Evolutionary conservation across 2,888 invertebrate genomes (phyloP), one percentile per base, ranked within the genome.

Genomic region (Rhynchonema sp.): DNA sequence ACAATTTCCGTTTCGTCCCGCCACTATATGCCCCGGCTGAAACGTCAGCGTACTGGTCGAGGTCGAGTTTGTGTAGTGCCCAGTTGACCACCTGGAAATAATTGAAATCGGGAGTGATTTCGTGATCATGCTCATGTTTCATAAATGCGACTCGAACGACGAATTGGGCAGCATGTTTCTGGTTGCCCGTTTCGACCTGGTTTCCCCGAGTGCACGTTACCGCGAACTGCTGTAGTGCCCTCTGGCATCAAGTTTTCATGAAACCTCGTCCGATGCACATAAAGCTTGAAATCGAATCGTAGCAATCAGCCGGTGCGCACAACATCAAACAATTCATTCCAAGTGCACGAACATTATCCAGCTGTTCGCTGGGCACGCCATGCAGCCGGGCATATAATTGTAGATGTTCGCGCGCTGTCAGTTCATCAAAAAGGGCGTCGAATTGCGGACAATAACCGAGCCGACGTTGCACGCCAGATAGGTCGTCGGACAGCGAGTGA

Each of bases 371-470:
- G 0, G 75, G 76, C 54, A 83, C 73, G 0, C 84, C 84, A 22
- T 82, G 79, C 63, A 84, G 74, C 52, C 81, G 67, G 27, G 80
- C 79, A 72, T 81, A 84, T 66, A 84, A 38, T 75, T 75, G 74
- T 28, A 84, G 71, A 2, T 80, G 82, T 72, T 84, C 83, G 30
- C 82, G 78, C 0, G 83, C 84, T 0, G 84, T 82, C 66, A 84
- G 74, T 72, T 83, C 81, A n/a, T 79, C 80, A 62, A 83, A 78
- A 26, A 84, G 70, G 0, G 82, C 84, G 72, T 84, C 83, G 70
- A 84, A 84, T 72, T 84, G 84, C 3, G 84, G 84, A 68, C 84
- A 84, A 70, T 84, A 84, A 0, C 82, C 82, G 74, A 75, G 65
- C 1, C 38, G 23, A 9, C 20, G 23, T 13, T 56, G 56, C 6